Conservation (phyloP, 2,113 vertebrate genomes). For the Oncorhynchus gorbuscha region DNA sequence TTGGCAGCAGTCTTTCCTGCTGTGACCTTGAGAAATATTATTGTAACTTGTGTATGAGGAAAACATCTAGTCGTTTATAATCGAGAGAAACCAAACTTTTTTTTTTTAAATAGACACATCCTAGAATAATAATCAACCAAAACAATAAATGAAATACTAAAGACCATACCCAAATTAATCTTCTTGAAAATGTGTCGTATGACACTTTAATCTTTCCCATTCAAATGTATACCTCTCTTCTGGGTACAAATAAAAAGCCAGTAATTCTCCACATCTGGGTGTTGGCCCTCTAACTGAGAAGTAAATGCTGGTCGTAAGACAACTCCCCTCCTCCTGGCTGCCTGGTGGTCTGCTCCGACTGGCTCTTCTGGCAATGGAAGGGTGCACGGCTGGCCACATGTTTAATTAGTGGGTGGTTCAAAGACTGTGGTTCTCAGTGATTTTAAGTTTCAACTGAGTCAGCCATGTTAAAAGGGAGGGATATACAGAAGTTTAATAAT, state of each 20-base stretch:
- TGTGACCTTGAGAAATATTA: background rate
- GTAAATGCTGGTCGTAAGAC: background rate
- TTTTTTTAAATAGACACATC: too few relatives aligned
- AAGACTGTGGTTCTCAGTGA: background rate
- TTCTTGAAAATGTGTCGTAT: background rate
- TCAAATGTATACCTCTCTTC: background rate
- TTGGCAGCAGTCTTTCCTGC: background rate
- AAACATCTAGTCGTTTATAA: background rate
- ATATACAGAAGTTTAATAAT: slow-evolving; percentile 1
- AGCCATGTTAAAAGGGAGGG: slow-evolving; percentile 9
- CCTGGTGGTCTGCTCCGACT: background rate
- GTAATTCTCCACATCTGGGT: slow-evolving; percentile 24
- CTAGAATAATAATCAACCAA: background rate
- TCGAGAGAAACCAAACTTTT: background rate
- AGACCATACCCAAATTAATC: background rate
- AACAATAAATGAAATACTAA: background rate
- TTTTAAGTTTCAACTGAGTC: background rate
- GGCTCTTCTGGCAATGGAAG: background rate
- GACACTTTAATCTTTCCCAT: background rate
- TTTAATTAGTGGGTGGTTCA: slow-evolving; percentile 32
- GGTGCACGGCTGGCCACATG: background rate
- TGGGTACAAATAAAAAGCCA: background rate
- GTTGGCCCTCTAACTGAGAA: slow-evolving; percentile 20
- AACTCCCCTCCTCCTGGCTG: background rate
- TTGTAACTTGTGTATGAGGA: background rate